Base-by-base conservation (phyloP, 2,888 invertebrate species). In the Papilio protenor region DNA sequence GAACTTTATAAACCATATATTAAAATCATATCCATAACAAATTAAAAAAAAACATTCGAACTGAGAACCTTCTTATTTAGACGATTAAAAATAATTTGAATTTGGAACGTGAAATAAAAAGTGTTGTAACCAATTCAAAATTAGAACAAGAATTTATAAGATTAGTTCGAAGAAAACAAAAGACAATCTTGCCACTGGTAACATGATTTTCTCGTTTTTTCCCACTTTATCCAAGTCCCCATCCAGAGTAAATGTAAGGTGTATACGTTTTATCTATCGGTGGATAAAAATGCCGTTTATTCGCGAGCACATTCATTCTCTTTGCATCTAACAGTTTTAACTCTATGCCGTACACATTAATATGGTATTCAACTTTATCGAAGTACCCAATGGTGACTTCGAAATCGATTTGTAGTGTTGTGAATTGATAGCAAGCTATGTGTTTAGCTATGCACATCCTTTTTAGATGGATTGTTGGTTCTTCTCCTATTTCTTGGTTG, bases 401-500 rank as follows among this genome's bases (percentile, higher is more conserved):
- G 74, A 89, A 89, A 18, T 87, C 81, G 2, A 89, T 85, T 47
- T 88, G 83, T 0, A 87, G 10, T 27, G 78, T 81, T 4, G 87
- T 84, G 21, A 82, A 82, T 0, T 84, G 84, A 64, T 81, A 81
- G 81, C 90, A 90, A 1, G 87, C 55, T 0, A 47, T 72, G 0
- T 49, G 55, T 0, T 83, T 73, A 0, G 83, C 82, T 0, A 83
- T 80, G 77, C 89, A 89, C 86, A 87, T 87, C 2, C 88, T 83
- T 0, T 81, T 78, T 0, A 90, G 80, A 1, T 75, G 77, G 5
- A 90, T 59, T 10, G 33, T 75, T 0, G 89, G 86, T n/a, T 66
- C 12, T 4, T 76, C 70, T 14, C 6, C 14, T 8, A 0, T 45
- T 2, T n/a, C 61, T 4, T 83, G 79, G 8, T 77, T 64, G 0